phyloP scores from a whole-genome alignment of 2,113 vertebrate species.

The Odocoileus hemionus region DNA sequence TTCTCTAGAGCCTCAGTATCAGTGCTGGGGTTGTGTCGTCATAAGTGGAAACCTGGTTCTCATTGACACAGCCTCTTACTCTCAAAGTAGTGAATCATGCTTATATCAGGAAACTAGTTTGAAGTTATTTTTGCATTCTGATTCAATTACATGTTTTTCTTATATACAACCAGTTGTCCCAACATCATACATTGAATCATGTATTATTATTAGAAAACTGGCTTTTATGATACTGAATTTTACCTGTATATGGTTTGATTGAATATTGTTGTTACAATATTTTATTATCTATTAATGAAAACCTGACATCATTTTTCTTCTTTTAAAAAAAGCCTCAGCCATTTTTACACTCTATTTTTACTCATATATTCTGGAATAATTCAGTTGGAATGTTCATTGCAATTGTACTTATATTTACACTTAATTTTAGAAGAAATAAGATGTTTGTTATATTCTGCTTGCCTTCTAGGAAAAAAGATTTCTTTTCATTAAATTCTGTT shows the following conservation, averaged over 20 bases:
- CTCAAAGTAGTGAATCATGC: neutral
- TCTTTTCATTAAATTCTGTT: slow-evolving; percentile 13
- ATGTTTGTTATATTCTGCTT: slow-evolving; percentile 25
- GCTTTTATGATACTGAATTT: neutral
- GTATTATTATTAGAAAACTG: neutral
- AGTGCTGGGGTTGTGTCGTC: neutral
- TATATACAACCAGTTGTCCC: neutral
- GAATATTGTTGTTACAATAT: neutral
- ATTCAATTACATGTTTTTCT: neutral
- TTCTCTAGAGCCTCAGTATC: neutral
- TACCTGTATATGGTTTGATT: neutral
- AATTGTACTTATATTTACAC: neutral
- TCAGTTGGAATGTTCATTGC: neutral
- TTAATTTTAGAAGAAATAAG: slow-evolving; percentile 34
- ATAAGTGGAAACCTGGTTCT: neutral
- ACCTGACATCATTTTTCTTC: neutral
- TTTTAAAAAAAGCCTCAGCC: neutral
- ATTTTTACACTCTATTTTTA: neutral
- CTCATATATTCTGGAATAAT: neutral
- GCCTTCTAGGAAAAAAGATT: slow-evolving; percentile 18
- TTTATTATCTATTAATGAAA: neutral
- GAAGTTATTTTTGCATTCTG: neutral
- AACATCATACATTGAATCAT: neutral
- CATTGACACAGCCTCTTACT: neutral
- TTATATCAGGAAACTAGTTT: neutral